Evolutionary conservation across 2,113 vertebrate species (phyloP).

Genomic region (rabbit (Oryctolagus cuniculus)): mOryCun1.1 NC_091437.1:46995001-46995500

Average conservation of each 20-base stretch:
- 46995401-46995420: slow-evolving; percentile 96
- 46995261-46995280: background rate
- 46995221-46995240: background rate
- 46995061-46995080: background rate
- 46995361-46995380: slow-evolving; percentile 94
- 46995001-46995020: background rate
- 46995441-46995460: slow-evolving; percentile 94
- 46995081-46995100: background rate
- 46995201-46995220: background rate
- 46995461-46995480: slow-evolving; percentile 93
- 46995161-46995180: background rate
- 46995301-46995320: background rate
- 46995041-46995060: background rate
- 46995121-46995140: accelerated
- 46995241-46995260: background rate
- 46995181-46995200: background rate
- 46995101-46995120: background rate
- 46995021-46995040: background rate
- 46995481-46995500: slow-evolving; percentile 92
- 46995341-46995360: slow-evolving; percentile 85
- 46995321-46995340: slow-evolving; percentile 6
- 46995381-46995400: slow-evolving; percentile 92
- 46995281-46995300: background rate
- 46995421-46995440: slow-evolving; percentile 97
- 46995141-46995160: background rate